phyloP scores from a whole-genome alignment of 2,797 vertebrate species.

The Gobionotothen gibberifrons region DNA sequence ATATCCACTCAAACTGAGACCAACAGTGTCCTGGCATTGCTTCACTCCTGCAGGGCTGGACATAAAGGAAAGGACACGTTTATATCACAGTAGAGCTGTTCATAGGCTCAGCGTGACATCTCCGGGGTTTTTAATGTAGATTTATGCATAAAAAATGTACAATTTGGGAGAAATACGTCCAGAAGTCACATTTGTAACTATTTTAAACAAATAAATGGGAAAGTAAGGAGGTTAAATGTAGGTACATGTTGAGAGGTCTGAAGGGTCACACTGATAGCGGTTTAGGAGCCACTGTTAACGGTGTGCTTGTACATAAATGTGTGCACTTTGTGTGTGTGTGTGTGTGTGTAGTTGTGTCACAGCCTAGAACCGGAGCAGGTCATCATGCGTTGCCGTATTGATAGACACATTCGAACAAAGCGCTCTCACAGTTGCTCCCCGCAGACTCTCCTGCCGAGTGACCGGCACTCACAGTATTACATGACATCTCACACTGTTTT shows the following conservation, averaged over 20 bases:
- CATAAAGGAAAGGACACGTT: constrained; percentile 1
- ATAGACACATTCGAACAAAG: neutral
- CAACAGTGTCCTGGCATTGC: neutral
- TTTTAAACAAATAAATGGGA: neutral
- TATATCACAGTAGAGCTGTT: neutral
- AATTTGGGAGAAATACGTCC: neutral
- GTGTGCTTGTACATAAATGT: constrained; percentile 20
- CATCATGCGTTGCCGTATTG: neutral
- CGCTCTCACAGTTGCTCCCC: neutral
- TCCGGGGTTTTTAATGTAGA: neutral
- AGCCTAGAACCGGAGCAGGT: constrained; percentile 5
- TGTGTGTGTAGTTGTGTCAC: constrained; percentile 15
- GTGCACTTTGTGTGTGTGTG: neutral
- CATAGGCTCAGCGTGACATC: neutral
- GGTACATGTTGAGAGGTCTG: no score
- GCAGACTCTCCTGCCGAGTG: neutral
- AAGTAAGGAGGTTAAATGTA: neutral
- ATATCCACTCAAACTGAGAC: neutral
- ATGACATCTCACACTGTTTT: neutral
- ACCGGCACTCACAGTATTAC: constrained; percentile 1
- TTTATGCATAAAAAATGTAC: neutral
- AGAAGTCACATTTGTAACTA: neutral
- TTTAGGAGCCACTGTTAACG: neutral
- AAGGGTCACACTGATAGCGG: neutral
- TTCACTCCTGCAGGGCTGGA: constrained; percentile 47